Evolutionary conservation across 1,140 invertebrate genomes (phyloP).

Genomic region (Chlorops oryzae): DNA sequence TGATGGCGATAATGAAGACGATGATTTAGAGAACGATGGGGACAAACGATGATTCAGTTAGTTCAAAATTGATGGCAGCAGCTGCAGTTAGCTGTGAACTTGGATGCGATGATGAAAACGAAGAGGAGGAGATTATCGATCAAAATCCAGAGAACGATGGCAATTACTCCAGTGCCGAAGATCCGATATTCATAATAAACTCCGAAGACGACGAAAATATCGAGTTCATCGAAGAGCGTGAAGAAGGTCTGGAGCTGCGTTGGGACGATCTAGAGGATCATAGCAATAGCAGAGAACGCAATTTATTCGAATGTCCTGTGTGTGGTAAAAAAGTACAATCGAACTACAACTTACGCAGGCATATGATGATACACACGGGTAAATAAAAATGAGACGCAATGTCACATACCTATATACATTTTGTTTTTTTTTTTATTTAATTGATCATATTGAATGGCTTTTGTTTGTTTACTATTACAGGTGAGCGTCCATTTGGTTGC

Average conservation of each 20-base stretch:
- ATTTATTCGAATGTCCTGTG: constrained; percentile 34
- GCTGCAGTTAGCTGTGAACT: constrained; percentile 26
- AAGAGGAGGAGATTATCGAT: background rate
- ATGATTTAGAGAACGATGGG: constrained; percentile 17
- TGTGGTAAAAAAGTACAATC: constrained; percentile 44
- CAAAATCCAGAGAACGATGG: background rate
- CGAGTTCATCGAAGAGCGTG: constrained; percentile 7
- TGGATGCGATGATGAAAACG: constrained; percentile 13
- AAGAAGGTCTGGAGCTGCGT: constrained; percentile 7
- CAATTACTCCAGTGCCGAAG: background rate
- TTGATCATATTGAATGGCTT: background rate
- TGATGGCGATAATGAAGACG: constrained; percentile 12
- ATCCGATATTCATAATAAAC: constrained; percentile 6
- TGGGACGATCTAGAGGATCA: constrained; percentile 14
- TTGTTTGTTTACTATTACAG: constrained; percentile 17
- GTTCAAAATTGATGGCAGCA: constrained; percentile 3
- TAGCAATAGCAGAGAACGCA: constrained; percentile 22
- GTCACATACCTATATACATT: background rate
- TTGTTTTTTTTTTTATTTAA: background rate
- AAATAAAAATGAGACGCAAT: background rate
- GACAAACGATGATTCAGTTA: too few relatives aligned
- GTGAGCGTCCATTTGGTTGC: constrained; percentile 46
- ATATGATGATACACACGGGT: constrained; percentile 48
- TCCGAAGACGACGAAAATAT: constrained; percentile 7
- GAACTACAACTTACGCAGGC: constrained; percentile 40